phyloP scores from a whole-genome alignment of 2,797 vertebrate species.

The Garrulus glandarius region DNA sequence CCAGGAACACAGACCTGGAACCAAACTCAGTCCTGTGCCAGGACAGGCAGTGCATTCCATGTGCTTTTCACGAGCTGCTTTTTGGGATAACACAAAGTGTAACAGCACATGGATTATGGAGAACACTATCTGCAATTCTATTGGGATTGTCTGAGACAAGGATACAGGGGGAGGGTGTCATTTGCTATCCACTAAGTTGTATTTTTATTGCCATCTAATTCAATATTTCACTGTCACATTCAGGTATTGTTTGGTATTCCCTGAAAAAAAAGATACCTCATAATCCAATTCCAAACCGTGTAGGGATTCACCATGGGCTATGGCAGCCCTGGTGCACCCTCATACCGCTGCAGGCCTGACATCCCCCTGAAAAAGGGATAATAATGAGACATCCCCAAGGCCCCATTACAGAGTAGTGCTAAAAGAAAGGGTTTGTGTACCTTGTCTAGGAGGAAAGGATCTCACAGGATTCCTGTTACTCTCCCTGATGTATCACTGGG shows the following conservation, averaged over 20 bases:
- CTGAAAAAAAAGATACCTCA: background rate
- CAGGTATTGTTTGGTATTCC: background rate
- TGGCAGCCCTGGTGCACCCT: background rate
- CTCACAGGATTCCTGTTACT: slow-evolving; percentile 14
- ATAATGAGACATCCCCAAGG: background rate
- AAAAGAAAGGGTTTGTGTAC: slow-evolving; percentile 31
- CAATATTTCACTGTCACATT: background rate
- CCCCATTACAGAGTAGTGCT: slow-evolving; percentile 6
- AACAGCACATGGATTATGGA: background rate
- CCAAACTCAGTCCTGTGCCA: background rate
- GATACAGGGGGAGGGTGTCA: background rate
- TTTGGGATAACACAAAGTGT: background rate
- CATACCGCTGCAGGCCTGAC: background rate
- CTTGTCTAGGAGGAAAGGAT: slow-evolving; percentile 22
- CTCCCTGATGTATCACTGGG: background rate
- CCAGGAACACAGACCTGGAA: background rate
- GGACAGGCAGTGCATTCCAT: fast-evolving
- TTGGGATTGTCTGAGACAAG: background rate
- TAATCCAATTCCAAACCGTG: background rate
- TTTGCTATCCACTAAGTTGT: background rate
- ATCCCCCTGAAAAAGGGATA: background rate
- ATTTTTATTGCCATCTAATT: background rate
- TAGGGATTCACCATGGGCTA: background rate
- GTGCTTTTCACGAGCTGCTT: background rate
- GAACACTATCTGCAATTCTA: background rate